Percentiles rank a stretch among this genome's conserved stretches.
phyloP scores from a whole-genome alignment of 2,113 vertebrate species.

The Gallinago media region DNA sequence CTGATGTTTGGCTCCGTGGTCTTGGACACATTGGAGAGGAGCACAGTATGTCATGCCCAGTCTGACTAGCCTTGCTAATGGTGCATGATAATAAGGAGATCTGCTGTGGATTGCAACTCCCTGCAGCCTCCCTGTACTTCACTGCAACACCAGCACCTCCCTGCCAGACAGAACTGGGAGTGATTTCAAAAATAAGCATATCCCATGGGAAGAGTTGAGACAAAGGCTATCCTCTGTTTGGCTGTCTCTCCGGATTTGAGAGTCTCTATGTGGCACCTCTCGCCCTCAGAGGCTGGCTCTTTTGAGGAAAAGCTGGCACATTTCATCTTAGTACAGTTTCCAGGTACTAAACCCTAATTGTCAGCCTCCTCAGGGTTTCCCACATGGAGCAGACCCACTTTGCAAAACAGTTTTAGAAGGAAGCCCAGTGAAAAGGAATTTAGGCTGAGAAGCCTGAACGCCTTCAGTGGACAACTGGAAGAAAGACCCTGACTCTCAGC shows the following conservation, averaged over 20 bases:
- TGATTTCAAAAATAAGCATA: not conserved
- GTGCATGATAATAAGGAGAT: not conserved
- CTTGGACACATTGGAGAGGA: not conserved
- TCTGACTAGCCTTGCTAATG: not conserved
- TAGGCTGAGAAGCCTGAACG: not conserved
- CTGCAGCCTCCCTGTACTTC: not conserved
- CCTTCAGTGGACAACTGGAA: not conserved
- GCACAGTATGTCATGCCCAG: not conserved
- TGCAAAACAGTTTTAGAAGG: not conserved
- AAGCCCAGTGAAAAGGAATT: not conserved
- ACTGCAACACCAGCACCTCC: not conserved
- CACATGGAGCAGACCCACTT: rapidly evolving
- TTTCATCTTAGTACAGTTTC: rapidly evolving
- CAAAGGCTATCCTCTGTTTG: not conserved
- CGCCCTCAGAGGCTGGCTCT: not conserved
- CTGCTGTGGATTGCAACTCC: not conserved
- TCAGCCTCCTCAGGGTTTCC: not conserved
- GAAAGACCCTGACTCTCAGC: not conserved
- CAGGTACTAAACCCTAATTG: not conserved
- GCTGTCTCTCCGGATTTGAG: not conserved
- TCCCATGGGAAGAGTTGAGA: not conserved
- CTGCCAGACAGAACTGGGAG: not conserved
- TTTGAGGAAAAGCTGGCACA: rapidly evolving
- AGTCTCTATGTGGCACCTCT: not conserved
- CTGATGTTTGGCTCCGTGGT: not conserved